Evolutionary conservation across 1,140 invertebrate species (phyloP).

Genomic region (Matsumurasca onukii): DNA sequence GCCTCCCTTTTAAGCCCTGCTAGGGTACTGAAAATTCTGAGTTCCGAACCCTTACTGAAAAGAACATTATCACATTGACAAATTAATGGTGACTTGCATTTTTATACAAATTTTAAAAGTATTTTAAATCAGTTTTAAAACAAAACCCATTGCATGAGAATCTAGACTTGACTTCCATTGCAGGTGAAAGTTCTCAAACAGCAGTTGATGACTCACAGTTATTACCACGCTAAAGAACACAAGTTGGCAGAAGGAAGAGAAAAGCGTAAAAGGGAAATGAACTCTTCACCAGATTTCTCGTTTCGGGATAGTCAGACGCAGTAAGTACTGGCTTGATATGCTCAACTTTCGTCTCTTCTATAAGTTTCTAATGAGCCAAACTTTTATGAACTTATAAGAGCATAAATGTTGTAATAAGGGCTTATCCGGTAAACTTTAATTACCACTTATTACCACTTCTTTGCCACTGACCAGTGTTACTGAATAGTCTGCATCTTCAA

Average conservation of each 20-base stretch:
- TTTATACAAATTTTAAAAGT: not conserved
- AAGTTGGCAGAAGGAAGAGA: not conserved
- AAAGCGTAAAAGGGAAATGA: not conserved
- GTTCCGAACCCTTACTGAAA: not conserved
- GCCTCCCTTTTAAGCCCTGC: not conserved
- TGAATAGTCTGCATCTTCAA: too few relatives aligned
- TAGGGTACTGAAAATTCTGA: not conserved
- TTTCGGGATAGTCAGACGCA: not conserved
- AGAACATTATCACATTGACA: not conserved
- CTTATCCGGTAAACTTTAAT: too few relatives aligned
- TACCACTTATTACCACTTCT: too few relatives aligned
- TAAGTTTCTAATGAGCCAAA: not conserved
- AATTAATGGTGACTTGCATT: not conserved
- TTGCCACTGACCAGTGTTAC: too few relatives aligned
- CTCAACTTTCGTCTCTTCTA: too few relatives aligned
- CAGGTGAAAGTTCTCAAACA: constrained; percentile 13
- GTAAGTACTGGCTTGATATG: too few relatives aligned
- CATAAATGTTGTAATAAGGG: not conserved
- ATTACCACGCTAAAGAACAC: not conserved
- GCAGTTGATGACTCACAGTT: constrained; percentile 17
- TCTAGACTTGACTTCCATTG: not conserved
- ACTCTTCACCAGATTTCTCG: not conserved
- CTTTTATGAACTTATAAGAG: not conserved
- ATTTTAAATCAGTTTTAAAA: not conserved
- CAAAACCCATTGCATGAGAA: not conserved